These are phyloP conservation scores for Papilio demoleus DNA, from an alignment of 2,888 invertebrate species.

Conservation along the genomic window DNA sequence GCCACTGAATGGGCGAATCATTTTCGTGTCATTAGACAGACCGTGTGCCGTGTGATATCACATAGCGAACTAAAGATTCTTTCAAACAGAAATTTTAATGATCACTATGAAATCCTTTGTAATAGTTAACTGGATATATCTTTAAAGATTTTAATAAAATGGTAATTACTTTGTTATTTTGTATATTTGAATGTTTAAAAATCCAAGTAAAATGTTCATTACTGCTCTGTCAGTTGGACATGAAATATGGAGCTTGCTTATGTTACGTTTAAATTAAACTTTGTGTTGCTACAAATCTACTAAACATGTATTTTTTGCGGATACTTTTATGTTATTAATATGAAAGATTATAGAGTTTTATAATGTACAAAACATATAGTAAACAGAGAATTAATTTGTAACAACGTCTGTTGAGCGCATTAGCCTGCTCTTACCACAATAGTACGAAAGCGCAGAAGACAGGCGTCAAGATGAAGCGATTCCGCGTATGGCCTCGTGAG, in stretches of 20 bases:
- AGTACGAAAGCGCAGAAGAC: no score
- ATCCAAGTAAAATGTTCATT: neutral
- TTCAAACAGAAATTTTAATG: slow-evolving; percentile 17
- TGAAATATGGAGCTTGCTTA: slow-evolving; percentile 1
- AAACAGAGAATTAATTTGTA: no score
- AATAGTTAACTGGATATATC: neutral
- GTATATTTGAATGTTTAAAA: neutral
- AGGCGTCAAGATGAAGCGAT: no score
- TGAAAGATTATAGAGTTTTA: no score
- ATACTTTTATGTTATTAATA: neutral
- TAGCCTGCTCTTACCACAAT: no score
- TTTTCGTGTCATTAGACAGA: slow-evolving; percentile 16
- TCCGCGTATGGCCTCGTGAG: no score
- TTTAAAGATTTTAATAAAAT: neutral
- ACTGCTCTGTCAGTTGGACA: neutral
- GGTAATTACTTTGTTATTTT: neutral
- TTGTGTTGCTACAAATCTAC: neutral
- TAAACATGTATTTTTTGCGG: neutral
- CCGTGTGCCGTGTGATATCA: slow-evolving; percentile 1
- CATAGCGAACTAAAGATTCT: neutral
- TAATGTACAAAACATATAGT: no score
- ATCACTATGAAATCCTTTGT: slow-evolving; percentile 3
- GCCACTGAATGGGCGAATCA: slow-evolving; percentile 3
- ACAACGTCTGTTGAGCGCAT: no score
- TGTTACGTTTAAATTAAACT: neutral